Conservation (phyloP, 2,888 invertebrate genomes). For the Cheilosia vernalis region DNA sequence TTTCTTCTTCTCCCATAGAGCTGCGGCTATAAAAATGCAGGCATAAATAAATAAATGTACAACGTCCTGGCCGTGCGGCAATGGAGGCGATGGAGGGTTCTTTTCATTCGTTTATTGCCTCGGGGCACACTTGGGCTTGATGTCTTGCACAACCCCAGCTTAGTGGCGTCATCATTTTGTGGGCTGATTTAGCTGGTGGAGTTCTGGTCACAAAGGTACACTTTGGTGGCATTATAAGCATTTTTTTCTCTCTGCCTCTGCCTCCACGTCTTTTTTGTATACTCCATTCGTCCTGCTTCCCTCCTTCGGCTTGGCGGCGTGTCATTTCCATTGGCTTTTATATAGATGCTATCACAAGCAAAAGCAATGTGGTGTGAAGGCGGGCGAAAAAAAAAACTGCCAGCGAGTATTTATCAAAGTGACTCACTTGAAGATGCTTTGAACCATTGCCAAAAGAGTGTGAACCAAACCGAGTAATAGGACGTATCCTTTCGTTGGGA, state of each 20-base stretch:
- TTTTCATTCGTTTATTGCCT: slow-evolving; percentile 70
- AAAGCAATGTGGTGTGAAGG: slow-evolving; percentile 23
- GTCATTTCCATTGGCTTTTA: slow-evolving; percentile 23
- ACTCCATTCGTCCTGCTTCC: slow-evolving; percentile 36
- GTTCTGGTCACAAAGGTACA: slow-evolving; percentile 69
- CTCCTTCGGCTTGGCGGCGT: neutral
- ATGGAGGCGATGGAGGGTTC: slow-evolving; percentile 35
- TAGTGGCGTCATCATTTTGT: slow-evolving; percentile 70
- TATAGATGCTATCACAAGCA: slow-evolving; percentile 25
- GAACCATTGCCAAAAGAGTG: slow-evolving; percentile 59
- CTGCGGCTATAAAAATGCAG: slow-evolving; percentile 61
- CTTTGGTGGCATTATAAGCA: slow-evolving; percentile 51
- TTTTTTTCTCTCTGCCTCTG: slow-evolving; percentile 10
- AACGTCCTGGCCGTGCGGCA: slow-evolving; percentile 29
- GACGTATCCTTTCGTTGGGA: slow-evolving; percentile 34
- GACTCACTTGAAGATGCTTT: slow-evolving; percentile 69
- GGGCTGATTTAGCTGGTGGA: slow-evolving; percentile 58
- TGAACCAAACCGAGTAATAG: slow-evolving; percentile 23
- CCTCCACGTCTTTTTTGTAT: slow-evolving; percentile 40
- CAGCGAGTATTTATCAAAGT: slow-evolving; percentile 67
- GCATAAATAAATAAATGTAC: slow-evolving; percentile 70
- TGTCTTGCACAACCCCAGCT: slow-evolving; percentile 23
- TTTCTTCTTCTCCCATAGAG: slow-evolving; percentile 43
- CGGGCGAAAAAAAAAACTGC: slow-evolving; percentile 16
- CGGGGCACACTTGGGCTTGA: slow-evolving; percentile 72